Evolutionary conservation across 1,140 invertebrate species (phyloP).

Genomic region (Philaenus spumarius): DNA sequence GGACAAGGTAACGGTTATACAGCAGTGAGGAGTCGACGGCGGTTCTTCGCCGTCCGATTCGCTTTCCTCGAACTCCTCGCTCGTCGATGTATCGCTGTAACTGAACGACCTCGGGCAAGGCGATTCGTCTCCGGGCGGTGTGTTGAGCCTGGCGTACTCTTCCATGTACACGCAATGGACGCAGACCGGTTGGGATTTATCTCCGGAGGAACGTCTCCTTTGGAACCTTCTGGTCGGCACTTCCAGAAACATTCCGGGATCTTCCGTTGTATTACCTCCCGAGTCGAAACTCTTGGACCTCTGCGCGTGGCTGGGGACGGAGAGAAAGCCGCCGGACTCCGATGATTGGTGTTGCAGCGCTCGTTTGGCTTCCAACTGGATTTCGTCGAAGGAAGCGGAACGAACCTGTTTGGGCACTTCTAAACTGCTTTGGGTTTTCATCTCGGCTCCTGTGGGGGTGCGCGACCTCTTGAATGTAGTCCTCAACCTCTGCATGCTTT

Average conservation of each 20-base stretch:
- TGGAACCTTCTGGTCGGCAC: constrained; percentile 54
- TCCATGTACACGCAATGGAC: constrained; percentile 54
- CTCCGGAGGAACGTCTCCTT: constrained; percentile 51
- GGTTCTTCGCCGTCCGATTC: constrained; percentile 11
- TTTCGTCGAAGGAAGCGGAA: constrained; percentile 81
- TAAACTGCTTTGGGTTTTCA: constrained; percentile 83
- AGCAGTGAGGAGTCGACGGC: constrained; percentile 29
- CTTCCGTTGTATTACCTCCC: constrained; percentile 41
- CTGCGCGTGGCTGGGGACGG: constrained; percentile 56
- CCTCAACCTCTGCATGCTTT: constrained; percentile 67
- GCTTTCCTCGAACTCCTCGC: constrained; percentile 43
- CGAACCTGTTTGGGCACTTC: constrained; percentile 81
- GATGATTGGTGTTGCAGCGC: constrained; percentile 39
- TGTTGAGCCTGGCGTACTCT: constrained; percentile 31
- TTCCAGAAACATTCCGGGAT: constrained; percentile 56
- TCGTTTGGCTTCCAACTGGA: constrained; percentile 68
- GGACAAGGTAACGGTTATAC: constrained; percentile 63
- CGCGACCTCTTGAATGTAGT: constrained; percentile 79
- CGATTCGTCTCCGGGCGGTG: constrained; percentile 10
- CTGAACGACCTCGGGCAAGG: constrained; percentile 13
- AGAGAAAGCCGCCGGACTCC: constrained; percentile 41
- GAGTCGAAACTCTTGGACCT: constrained; percentile 70
- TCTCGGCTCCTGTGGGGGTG: constrained; percentile 78
- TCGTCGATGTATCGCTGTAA: constrained; percentile 35
- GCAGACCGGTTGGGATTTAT: constrained; percentile 50